A percentile compares a stretch with the other conserved stretches of the same genome.
phyloP scores from a whole-genome alignment of 2,113 vertebrate species.

The Neotragus pygmaeus region DNA sequence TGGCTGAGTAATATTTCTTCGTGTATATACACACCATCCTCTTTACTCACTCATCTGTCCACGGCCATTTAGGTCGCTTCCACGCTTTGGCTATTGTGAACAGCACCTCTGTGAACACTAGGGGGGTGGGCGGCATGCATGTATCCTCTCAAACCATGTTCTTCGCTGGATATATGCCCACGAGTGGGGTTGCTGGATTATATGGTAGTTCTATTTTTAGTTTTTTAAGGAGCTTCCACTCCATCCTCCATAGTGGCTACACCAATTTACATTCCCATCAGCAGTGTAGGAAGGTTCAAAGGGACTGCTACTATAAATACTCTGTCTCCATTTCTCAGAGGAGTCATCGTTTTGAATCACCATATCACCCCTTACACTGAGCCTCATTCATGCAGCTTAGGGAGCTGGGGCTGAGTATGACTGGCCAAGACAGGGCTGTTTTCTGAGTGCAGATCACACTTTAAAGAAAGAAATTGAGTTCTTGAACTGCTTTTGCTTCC shows the following conservation, averaged over 20 bases:
- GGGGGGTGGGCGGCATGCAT: fast-evolving
- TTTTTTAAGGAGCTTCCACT: background rate
- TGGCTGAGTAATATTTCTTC: background rate
- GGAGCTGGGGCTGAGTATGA: background rate
- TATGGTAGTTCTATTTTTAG: background rate
- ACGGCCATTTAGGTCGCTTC: fast-evolving
- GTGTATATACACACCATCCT: background rate
- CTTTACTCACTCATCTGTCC: background rate
- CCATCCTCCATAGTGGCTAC: background rate
- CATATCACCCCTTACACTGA: background rate
- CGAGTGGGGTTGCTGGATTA: background rate
- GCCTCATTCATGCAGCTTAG: background rate
- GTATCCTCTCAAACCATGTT: background rate
- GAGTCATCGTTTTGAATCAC: background rate
- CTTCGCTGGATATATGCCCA: background rate
- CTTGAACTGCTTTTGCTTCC: background rate
- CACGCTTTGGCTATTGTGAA: background rate
- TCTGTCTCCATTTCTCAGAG: background rate
- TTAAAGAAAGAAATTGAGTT: background rate
- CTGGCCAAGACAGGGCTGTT: background rate
- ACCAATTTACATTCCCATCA: background rate
- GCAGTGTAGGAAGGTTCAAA: background rate
- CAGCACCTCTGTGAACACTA: background rate
- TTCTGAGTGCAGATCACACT: background rate
- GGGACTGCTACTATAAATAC: background rate